Base-by-base conservation (phyloP, 2,113 vertebrate genomes). In the Notothenia coriiceps region DNA sequence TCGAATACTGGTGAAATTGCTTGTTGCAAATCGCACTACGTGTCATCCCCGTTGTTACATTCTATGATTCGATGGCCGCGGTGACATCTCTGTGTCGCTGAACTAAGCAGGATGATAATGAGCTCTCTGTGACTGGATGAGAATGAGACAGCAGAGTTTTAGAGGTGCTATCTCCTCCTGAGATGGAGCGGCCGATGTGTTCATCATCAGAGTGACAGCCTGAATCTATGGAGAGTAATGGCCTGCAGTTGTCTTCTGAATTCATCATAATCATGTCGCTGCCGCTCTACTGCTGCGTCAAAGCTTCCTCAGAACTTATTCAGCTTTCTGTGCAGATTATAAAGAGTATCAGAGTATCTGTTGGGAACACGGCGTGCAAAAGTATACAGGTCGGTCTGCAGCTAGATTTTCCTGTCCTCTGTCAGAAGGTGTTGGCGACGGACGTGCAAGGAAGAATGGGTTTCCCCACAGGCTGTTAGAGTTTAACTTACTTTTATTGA, bases 161-260 rank as follows among this genome's bases (percentile, higher is more conserved):
- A 35, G 63, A 70, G 63, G 55, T 40, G 46, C 69, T 47, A 18
- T 61, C 60, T 80, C 68, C 54, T 60, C 51, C 66, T 54, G 73
- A 80, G 88, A 88, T 77, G 78, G 76, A 83, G 11, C 64, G 59
- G 72, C 82, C 82, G 87, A 87, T 83, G 75, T 91, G 86, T 83
- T 90, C 82, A 92, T 91, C 90, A 88, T 88, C 72, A 74, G 44
- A 65, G 68, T 83, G 91, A 89, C 88, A 80, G 71, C n/a, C 47
- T 12, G 49, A 56, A 62, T 88, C 82, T 83, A 84, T 82, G 72
- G 83, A 91, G 91, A 91, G 82, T 84, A 84, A 90, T 90, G 86
- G 70, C 73, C 66, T 70, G 68, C 67, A 46, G 52, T 60, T 54
- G 79, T 78, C 81, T 85, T 72, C 11, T 77, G 82, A 81, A 89